phyloP scores from a whole-genome alignment of 1,140 invertebrate genomes.

The Tetramorium simillimum region DNA sequence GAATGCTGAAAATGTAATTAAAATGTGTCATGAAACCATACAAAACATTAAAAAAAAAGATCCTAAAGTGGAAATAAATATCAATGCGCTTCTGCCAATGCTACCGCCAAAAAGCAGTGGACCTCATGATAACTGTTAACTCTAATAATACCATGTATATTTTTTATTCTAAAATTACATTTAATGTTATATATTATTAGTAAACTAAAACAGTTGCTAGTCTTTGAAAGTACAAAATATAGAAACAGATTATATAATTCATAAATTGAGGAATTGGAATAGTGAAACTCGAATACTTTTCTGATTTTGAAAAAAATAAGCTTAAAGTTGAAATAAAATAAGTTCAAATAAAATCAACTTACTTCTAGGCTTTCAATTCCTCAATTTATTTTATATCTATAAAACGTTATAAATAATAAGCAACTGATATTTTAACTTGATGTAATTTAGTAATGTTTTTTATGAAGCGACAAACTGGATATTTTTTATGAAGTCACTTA shows the following conservation, averaged over 20 bases:
- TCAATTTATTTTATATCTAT: slow-evolving; percentile 21
- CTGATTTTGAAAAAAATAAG: background rate
- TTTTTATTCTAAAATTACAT: too few species aligned
- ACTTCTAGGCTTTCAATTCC: background rate
- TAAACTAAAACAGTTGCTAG: slow-evolving; percentile 27
- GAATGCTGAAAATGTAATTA: slow-evolving; percentile 82
- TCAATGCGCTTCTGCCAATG: slow-evolving; percentile 68
- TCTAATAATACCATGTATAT: too few species aligned
- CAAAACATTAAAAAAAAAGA: slow-evolving; percentile 76
- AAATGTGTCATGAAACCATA: slow-evolving; percentile 80
- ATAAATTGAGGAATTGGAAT: slow-evolving; percentile 27
- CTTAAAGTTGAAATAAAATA: background rate
- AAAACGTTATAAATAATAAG: background rate
- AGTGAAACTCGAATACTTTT: background rate
- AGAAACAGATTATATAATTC: background rate
- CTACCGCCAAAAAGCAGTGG: slow-evolving; percentile 70
- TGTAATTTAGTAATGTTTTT: slow-evolving; percentile 5
- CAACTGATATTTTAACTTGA: background rate
- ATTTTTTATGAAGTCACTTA: slow-evolving; percentile 25
- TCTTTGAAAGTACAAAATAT: background rate
- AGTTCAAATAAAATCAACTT: background rate
- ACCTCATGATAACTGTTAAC: slow-evolving; percentile 72
- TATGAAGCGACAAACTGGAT: background rate
- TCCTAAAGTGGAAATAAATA: slow-evolving; percentile 77
- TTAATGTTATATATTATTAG: too few species aligned